Evolutionary conservation across 92 coral and sea anemone species (phyloP).

Genomic region (Palythoa heliodiscus): DNA sequence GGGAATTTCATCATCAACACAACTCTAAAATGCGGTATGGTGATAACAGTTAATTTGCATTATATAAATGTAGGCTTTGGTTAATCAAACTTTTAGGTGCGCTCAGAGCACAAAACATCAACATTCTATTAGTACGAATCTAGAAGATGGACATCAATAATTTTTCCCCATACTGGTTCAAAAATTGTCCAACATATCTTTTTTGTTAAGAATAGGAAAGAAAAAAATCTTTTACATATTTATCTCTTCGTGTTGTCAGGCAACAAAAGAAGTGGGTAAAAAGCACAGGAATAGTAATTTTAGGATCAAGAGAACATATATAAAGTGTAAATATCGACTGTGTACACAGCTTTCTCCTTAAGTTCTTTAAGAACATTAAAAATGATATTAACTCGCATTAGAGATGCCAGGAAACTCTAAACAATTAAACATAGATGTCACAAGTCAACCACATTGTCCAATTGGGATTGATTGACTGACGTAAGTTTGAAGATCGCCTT

Average conservation of each 20-base stretch:
- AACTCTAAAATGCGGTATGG: background rate
- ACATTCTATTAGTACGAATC: background rate
- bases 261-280: slow-evolving; percentile 19
- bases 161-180: background rate
- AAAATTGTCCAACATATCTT: background rate
- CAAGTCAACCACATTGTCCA: slow-evolving; percentile 10
- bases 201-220: background rate
- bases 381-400: slow-evolving; percentile 44
- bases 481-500: background rate
- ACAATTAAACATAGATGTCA: slow-evolving; percentile 30
- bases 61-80: background rate
- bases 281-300: slow-evolving; percentile 12
- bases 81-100: no score
- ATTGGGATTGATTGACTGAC: background rate
- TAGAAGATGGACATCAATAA: background rate
- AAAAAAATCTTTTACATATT: background rate
- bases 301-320: background rate
- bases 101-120: background rate
- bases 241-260: slow-evolving; percentile 13
- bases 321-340: slow-evolving; percentile 22
- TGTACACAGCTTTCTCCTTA: slow-evolving; percentile 39
- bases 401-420: slow-evolving; percentile 30
- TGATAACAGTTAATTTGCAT: background rate
- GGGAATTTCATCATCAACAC: background rate
- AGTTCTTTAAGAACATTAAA: slow-evolving; percentile 42